Evolutionary conservation across 2,888 invertebrate species (phyloP).

Genomic region (Eubasilissa splendida): DNA sequence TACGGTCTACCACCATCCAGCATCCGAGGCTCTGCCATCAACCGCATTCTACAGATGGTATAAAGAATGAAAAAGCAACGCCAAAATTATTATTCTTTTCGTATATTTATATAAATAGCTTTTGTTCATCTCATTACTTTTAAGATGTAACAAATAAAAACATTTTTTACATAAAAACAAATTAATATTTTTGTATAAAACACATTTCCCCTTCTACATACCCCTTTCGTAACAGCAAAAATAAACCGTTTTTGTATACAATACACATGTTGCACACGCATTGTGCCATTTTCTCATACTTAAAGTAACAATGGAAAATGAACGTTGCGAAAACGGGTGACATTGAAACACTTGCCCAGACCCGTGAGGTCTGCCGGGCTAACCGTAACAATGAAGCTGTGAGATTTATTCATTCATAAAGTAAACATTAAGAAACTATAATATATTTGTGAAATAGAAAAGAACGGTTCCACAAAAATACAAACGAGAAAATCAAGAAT

Average conservation of each 20-base stretch:
- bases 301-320: constrained; percentile 33
- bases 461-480: too few relatives aligned
- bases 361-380: constrained; percentile 21
- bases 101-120: constrained; percentile 45
- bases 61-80: constrained; percentile 14
- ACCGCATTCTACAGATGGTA: background rate
- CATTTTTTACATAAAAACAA: constrained; percentile 20
- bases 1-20: background rate
- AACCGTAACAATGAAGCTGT: constrained; percentile 8
- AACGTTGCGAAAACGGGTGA: constrained; percentile 30
- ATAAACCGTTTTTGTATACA: constrained; percentile 29
- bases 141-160: constrained; percentile 55
- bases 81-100: constrained; percentile 26
- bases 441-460: too few relatives aligned
- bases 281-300: constrained; percentile 32
- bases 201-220: too few relatives aligned
- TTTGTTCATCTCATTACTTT: constrained; percentile 54
- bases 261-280: constrained; percentile 18
- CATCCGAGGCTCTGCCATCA: background rate
- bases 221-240: background rate
- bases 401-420: background rate
- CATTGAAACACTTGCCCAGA: constrained; percentile 43
- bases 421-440: background rate
- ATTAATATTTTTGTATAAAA: background rate
- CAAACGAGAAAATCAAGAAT: too few relatives aligned